Evolutionary conservation across 2,797 vertebrate species (phyloP).

Genomic region (Leptatherina wallacei): DNA sequence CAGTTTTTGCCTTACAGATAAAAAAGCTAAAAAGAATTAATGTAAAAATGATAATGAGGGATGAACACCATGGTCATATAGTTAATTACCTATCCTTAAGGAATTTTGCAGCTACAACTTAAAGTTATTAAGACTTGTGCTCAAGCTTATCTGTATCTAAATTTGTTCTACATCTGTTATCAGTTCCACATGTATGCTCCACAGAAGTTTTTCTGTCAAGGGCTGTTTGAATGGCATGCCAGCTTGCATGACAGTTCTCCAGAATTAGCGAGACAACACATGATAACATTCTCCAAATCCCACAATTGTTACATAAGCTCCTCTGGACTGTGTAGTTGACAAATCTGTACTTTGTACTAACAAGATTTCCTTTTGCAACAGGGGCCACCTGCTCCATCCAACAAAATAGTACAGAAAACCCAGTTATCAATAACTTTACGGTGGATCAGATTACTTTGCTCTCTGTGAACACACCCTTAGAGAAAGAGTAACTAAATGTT

Average conservation of each 20-base stretch:
- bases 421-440: background rate
- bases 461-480: background rate
- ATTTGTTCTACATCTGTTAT: constrained; percentile 25
- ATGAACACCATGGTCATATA: background rate
- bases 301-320: background rate
- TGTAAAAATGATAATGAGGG: too few species aligned
- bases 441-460: background rate
- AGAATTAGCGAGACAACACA: constrained; percentile 13
- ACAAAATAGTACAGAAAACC: background rate
- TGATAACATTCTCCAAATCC: constrained; percentile 16
- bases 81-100: background rate
- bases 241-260: constrained; percentile 25
- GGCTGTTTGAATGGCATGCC: constrained; percentile 29
- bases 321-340: background rate
- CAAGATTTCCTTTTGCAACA: background rate
- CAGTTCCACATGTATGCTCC: constrained; percentile 36
- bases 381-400: background rate
- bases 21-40: too few species aligned
- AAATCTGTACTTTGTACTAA: background rate
- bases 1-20: too few species aligned
- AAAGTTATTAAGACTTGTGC: background rate
- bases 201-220: constrained; percentile 38
- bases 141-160: background rate
- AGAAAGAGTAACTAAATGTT: background rate
- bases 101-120: background rate